A percentile compares a stretch with the other conserved stretches of the same genome.
phyloP scores from a whole-genome alignment of 2,113 vertebrate species.

The Nyctibius bracteatus region DNA sequence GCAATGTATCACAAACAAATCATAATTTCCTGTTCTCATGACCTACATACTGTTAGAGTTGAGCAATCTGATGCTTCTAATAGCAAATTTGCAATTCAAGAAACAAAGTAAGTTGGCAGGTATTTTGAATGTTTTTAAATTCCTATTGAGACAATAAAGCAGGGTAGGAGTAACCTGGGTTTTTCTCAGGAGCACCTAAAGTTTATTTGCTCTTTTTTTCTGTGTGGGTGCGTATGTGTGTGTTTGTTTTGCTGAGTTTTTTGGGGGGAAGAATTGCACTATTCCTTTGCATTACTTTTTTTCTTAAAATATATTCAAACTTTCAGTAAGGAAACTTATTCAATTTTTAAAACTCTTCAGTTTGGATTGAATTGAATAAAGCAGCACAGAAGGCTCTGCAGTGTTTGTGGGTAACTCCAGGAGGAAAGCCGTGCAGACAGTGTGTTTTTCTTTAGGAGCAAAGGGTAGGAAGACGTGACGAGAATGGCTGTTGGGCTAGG shows the following conservation, averaged over 20 bases:
- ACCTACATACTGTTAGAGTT: neutral
- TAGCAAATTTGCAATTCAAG: neutral
- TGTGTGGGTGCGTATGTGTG: rapidly evolving
- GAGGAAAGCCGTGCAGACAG: neutral
- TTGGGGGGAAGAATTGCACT: neutral
- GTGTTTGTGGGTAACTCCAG: neutral
- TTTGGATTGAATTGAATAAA: neutral
- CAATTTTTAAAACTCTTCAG: neutral
- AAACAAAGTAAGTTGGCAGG: neutral
- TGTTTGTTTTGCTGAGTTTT: neutral
- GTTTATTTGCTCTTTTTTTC: neutral
- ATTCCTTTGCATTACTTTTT: neutral
- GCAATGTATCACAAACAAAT: neutral
- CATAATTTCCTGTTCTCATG: neutral
- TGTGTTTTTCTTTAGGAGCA: rapidly evolving
- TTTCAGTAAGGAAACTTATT: neutral
- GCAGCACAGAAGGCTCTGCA: neutral
- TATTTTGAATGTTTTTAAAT: neutral
- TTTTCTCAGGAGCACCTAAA: neutral
- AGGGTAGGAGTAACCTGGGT: neutral
- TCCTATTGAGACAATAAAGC: neutral
- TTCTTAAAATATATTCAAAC: neutral
- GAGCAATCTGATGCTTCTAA: neutral
- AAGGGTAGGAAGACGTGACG: neutral
- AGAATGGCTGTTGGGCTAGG: neutral